Base-by-base conservation (phyloP, 2,888 invertebrate species). In the Lissocephala sabroskyi region DNA sequence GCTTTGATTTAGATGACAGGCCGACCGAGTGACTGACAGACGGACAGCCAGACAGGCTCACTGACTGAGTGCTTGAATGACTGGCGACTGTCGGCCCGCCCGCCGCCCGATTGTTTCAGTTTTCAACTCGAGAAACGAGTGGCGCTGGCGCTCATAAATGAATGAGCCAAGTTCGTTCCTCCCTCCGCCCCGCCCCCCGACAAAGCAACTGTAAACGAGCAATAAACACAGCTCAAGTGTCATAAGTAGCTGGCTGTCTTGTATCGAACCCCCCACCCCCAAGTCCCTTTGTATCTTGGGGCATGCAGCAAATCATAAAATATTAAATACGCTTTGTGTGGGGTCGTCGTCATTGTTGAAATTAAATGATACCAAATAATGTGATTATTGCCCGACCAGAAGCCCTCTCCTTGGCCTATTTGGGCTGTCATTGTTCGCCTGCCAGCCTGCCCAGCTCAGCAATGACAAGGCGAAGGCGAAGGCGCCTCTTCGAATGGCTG, bases 281-380 rank as follows among this genome's bases (percentile, higher is more conserved):
- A n/a, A n/a, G n/a, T n/a, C n/a, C n/a, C 10, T 11, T 47, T 42
- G 49, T 52, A 46, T 62, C 39, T 49, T 67, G 13, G 35, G 10
- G 35, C 16, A 4, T 16, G 35, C 59, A 35, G 46, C 54, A 56
- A 74, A 57, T 66, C 67, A 73, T 78, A 45, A 62, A 68, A 68
- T 78, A 68, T 78, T 75, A 78, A 68, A 66, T 57, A 53, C 64
- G 56, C 57, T 49, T 42, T 54, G 59, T 49, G 1, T 5, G 5
- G 3, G 32, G 7, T 37, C 7, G 14, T 2, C 10, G 45, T 40
- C 57, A 54, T 66, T 75, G 79, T 63, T 56, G 39, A 78, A 78
- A 78, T 68, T 62, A 68, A 68, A 68, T 66, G 68, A 60, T 63
- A 54, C 49, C 76, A 56, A 57, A 75, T 78, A 68, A 78, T 68